Conservation (phyloP, 2,113 vertebrate species). For the Notechis scutatus region DNA sequence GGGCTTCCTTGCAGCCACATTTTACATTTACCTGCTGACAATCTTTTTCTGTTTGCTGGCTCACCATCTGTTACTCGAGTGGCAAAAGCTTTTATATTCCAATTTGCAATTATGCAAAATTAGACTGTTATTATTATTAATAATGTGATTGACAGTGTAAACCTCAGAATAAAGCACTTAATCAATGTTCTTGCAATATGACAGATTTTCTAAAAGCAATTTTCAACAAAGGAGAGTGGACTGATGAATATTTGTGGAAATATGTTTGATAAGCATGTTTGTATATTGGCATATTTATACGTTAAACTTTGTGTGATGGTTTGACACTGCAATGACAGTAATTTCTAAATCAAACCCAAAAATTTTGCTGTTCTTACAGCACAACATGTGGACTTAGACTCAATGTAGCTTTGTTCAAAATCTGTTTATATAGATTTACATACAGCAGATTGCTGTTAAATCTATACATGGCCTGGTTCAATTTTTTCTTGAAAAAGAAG, state of each 20-base stretch:
- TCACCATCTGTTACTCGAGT: constrained; percentile 6
- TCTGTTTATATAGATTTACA: background rate
- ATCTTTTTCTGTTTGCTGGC: constrained; percentile 10
- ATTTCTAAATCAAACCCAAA: background rate
- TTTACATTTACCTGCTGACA: background rate
- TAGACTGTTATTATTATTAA: constrained; percentile 36
- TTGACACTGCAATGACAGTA: background rate
- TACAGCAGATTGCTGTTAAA: background rate
- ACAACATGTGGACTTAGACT: background rate
- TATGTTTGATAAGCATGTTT: background rate
- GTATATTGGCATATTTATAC: background rate
- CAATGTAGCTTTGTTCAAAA: background rate
- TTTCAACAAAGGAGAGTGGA: constrained; percentile 26
- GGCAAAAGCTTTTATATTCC: constrained; percentile 39
- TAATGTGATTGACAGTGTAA: constrained; percentile 40
- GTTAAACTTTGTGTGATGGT: background rate
- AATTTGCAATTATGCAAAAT: constrained; percentile 47
- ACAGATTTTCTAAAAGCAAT: constrained; percentile 37
- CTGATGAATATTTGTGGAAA: background rate
- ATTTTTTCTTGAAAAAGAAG: background rate
- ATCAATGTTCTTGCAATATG: background rate
- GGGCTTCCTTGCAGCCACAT: constrained; percentile 6
- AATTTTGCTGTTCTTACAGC: background rate
- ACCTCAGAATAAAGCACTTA: constrained; percentile 36
- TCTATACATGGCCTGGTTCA: background rate